These are phyloP conservation scores for Pseudomyrmex dendroicus DNA, from an alignment of 1,140 invertebrate species.

Conservation along the genomic window DNA sequence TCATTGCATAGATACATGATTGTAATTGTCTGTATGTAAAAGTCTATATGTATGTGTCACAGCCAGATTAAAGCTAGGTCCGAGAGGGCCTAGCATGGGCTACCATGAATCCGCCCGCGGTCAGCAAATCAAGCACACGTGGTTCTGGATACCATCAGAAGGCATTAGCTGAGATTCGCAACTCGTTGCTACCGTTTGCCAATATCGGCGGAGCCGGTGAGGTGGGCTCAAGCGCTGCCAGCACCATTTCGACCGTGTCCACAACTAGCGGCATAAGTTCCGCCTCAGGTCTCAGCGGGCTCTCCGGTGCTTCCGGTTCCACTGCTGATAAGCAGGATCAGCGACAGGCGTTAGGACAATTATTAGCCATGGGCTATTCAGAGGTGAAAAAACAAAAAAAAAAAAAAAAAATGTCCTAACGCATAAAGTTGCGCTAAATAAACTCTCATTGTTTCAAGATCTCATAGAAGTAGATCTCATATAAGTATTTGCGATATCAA, in stretches of 20 bases:
- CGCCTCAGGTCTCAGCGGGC: conserved; percentile 88
- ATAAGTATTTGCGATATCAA: too few species aligned
- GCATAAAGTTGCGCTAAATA: too few species aligned
- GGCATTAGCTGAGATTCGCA: conserved; percentile 94
- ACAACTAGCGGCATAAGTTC: conserved; percentile 89
- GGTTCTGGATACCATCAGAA: conserved; percentile 94
- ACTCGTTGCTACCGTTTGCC: conserved; percentile 93
- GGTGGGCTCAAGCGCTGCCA: conserved; percentile 90
- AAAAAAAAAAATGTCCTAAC: too few species aligned
- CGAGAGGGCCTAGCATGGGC: conserved; percentile 88
- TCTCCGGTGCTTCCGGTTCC: conserved; percentile 83
- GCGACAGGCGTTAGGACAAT: conserved; percentile 87
- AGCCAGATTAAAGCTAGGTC: conserved; percentile 84
- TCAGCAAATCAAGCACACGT: conserved; percentile 89
- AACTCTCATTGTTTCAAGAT: too few species aligned
- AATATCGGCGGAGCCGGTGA: conserved; percentile 88
- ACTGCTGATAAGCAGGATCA: conserved; percentile 82
- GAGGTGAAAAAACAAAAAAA: conserved; percentile 84
- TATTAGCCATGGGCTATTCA: conserved; percentile 88
- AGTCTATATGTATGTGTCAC: conserved; percentile 83
- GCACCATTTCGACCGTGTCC: conserved; percentile 89
- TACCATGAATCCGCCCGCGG: conserved; percentile 89
- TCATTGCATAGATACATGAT: too few species aligned
- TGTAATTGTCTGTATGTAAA: too few species aligned
- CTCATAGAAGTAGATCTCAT: too few species aligned